Evolutionary conservation across 2,888 invertebrate species (phyloP).

Genomic region (Brachyptera risi): DNA sequence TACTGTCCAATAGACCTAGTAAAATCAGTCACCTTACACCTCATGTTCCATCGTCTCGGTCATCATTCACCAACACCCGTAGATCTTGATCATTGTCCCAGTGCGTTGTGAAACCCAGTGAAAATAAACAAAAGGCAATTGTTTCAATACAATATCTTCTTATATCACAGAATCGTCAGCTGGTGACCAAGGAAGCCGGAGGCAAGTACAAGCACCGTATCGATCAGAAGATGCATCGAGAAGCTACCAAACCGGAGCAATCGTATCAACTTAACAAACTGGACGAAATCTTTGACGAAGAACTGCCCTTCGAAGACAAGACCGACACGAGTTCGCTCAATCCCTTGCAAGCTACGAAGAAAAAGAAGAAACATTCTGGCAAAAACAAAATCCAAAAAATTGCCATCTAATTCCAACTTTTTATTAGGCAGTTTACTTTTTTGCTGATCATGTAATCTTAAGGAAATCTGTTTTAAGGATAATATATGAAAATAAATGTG

Average conservation of each 20-base stretch:
- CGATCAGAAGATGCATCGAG: constrained; percentile 72
- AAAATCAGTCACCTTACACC: no score
- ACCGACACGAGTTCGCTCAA: not conserved
- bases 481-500: no score
- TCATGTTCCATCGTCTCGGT: no score
- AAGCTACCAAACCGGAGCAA: constrained; percentile 66
- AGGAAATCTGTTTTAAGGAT: no score
- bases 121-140: constrained; percentile 1
- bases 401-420: no score
- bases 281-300: constrained; percentile 61
- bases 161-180: constrained; percentile 66
- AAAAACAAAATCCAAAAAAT: not conserved
- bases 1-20: no score
- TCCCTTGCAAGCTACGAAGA: not conserved
- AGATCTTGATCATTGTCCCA: no score
- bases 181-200: constrained; percentile 61
- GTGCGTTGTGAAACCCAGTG: no score
- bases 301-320: constrained; percentile 17
- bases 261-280: constrained; percentile 69
- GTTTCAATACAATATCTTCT: constrained; percentile 30
- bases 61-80: no score
- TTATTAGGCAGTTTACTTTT: no score
- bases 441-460: no score
- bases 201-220: constrained; percentile 74
- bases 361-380: not conserved